These are phyloP conservation scores for Erpornis zantholeuca DNA, from an alignment of 2,113 vertebrate species.

Conservation along the genomic window DNA sequence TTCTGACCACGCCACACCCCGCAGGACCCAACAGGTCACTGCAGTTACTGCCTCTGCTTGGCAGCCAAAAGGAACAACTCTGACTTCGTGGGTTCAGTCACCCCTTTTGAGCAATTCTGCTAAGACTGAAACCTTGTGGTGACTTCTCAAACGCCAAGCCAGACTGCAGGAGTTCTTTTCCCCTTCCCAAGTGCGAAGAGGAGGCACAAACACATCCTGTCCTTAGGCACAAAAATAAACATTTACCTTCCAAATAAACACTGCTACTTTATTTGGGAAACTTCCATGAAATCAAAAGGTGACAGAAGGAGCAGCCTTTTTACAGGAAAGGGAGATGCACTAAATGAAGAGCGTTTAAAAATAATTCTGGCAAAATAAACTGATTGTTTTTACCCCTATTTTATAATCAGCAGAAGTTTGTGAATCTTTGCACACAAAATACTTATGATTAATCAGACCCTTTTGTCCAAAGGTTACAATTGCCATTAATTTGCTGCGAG, in stretches of 20 bases:
- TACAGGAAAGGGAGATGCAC: not conserved
- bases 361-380: not conserved
- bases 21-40: not conserved
- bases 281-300: not conserved
- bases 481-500: constrained; percentile 41
- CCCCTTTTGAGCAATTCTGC: not conserved
- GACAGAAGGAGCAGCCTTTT: not conserved
- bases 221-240: not conserved
- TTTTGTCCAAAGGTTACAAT: constrained; percentile 57
- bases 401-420: not conserved
- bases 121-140: not conserved
- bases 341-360: not conserved
- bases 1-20: not conserved
- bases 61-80: not conserved
- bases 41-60: not conserved
- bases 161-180: fast-evolving
- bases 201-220: not conserved
- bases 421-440: constrained; percentile 11
- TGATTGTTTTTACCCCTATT: not conserved
- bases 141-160: not conserved
- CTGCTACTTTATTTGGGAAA: not conserved
- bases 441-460: constrained; percentile 31
- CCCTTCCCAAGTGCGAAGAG: fast-evolving
- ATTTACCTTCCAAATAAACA: not conserved
- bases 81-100: not conserved